Percentiles rank a stretch among this genome's conserved stretches.
phyloP scores from a whole-genome alignment of 2,113 vertebrate genomes.

The Kryptolebias marmoratus region DNA sequence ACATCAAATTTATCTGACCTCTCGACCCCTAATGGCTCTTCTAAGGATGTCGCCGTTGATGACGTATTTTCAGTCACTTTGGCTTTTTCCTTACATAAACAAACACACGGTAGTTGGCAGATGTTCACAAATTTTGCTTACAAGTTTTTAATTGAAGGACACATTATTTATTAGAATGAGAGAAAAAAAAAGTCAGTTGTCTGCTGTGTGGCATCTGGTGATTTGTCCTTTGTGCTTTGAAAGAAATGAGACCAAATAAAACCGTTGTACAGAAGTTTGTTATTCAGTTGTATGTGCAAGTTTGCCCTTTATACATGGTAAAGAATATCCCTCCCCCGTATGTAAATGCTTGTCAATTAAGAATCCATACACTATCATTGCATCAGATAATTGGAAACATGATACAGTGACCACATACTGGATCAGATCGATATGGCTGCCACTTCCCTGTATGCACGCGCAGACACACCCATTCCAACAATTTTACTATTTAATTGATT shows the following conservation, averaged over 20 bases:
- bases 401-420: slow-evolving; percentile 55
- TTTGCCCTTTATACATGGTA: not conserved
- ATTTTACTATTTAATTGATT: slow-evolving; percentile 66
- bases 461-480: slow-evolving; percentile 21
- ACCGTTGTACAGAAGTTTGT: not conserved
- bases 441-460: slow-evolving; percentile 23
- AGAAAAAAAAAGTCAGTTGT: no score
- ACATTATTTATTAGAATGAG: no score
- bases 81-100: no score
- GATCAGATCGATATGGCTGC: slow-evolving; percentile 49
- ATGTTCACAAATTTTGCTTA: no score
- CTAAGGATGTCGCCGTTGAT: no score
- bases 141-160: no score
- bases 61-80: no score
- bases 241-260: not conserved
- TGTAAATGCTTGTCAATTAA: slow-evolving; percentile 49
- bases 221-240: no score
- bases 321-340: slow-evolving; percentile 2
- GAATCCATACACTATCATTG: slow-evolving; percentile 61
- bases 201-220: no score
- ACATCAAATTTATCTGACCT: no score
- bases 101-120: no score
- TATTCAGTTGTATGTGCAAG: not conserved
- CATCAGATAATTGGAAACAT: slow-evolving; percentile 62
- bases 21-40: no score